Conservation (phyloP, 2,797 vertebrate species). For the Chanos chanos region DNA sequence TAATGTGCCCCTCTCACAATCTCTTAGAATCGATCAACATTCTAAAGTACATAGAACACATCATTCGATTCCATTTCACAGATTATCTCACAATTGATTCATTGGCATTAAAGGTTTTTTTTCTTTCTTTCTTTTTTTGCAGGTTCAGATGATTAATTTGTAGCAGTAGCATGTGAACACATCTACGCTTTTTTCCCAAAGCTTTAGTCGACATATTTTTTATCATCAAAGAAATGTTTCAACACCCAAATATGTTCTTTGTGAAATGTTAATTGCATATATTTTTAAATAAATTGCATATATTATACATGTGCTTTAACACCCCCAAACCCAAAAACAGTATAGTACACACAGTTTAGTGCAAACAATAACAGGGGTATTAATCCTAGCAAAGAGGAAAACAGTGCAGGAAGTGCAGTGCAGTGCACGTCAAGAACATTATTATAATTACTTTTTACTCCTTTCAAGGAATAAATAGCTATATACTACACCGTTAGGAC, state of each 20-base stretch:
- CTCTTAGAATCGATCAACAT: conserved; percentile 51
- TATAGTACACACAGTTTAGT: conserved; percentile 9
- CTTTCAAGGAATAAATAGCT: conserved; percentile 3
- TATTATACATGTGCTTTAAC: conserved; percentile 9
- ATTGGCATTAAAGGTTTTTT: no score
- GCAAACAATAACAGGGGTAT: conserved; percentile 21
- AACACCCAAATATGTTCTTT: background rate
- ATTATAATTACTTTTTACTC: conserved; percentile 18
- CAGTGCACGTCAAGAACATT: conserved; percentile 7
- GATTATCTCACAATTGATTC: conserved; percentile 14
- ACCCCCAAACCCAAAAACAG: conserved; percentile 1
- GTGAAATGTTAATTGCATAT: conserved; percentile 12
- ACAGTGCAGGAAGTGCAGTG: conserved; percentile 4
- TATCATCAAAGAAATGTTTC: background rate
- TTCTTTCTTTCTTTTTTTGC: background rate
- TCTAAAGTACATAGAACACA: conserved; percentile 22
- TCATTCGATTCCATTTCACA: conserved; percentile 53
- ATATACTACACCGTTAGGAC: conserved; percentile 22
- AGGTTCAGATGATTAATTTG: background rate
- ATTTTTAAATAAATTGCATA: conserved; percentile 13
- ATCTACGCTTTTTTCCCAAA: background rate
- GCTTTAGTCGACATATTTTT: no score
- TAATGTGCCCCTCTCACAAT: conserved; percentile 11
- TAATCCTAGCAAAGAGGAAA: conserved; percentile 1
- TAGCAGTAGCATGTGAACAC: conserved; percentile 2